These are phyloP conservation scores for Ylistrum balloti DNA, from an alignment of 1,140 invertebrate genomes.

Conservation along the genomic window DNA sequence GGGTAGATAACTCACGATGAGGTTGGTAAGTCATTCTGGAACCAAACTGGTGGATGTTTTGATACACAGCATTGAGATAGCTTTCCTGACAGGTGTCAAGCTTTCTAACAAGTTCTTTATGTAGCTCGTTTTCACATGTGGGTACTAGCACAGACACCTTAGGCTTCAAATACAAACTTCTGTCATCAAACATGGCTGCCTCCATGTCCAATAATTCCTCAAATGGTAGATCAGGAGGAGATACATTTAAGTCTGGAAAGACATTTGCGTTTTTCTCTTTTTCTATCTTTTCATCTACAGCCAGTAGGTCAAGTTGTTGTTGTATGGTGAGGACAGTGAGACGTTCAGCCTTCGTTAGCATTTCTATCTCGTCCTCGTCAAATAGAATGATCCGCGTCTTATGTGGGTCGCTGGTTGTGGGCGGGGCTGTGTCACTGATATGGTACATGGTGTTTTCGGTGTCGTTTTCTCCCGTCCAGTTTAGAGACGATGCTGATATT, in stretches of 20 bases:
- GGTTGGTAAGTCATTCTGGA: not conserved
- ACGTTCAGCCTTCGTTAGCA: not conserved
- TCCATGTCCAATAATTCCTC: not conserved
- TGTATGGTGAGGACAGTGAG: not conserved
- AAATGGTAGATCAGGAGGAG: not conserved
- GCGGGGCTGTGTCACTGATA: not conserved
- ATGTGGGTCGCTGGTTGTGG: not conserved
- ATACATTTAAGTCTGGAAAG: not conserved
- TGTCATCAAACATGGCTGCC: constrained; percentile 25
- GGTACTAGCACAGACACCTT: constrained; percentile 2
- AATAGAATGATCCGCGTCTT: not conserved
- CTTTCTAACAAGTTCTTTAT: not conserved
- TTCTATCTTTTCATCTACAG: not conserved
- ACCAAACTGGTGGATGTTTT: not conserved
- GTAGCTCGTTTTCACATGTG: not conserved
- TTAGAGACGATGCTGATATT: not conserved
- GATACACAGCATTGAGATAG: constrained; percentile 13
- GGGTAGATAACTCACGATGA: constrained; percentile 14
- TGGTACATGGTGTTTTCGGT: not conserved
- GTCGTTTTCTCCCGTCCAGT: not conserved
- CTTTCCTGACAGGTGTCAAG: not conserved
- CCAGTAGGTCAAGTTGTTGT: constrained; percentile 7
- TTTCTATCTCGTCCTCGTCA: constrained; percentile 4
- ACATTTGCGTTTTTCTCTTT: constrained; percentile 20
- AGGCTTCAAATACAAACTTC: not conserved